Evolutionary conservation across 2,888 invertebrate species (phyloP).

Genomic region (Caradrina kadenii): DNA sequence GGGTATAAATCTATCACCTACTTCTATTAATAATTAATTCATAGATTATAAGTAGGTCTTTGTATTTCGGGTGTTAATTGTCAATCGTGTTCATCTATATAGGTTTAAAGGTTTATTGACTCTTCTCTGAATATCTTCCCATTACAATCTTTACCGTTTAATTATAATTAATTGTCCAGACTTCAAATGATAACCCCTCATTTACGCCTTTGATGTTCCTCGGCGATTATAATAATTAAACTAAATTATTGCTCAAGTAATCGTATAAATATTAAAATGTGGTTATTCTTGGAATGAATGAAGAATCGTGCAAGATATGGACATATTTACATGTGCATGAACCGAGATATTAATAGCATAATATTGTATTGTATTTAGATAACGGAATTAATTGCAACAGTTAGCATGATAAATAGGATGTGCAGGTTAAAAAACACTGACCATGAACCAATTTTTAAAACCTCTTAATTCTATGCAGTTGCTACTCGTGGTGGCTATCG

Average conservation of each 20-base stretch:
- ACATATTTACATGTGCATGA: constrained; percentile 25
- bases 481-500: no score
- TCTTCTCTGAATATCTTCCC: constrained; percentile 40
- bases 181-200: constrained; percentile 53
- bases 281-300: constrained; percentile 45
- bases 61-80: no score
- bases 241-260: constrained; percentile 48
- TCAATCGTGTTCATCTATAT: background rate
- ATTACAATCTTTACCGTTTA: constrained; percentile 30
- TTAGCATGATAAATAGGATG: constrained; percentile 19
- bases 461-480: background rate
- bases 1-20: no score
- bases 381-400: constrained; percentile 16
- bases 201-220: constrained; percentile 48
- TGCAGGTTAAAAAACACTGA: constrained; percentile 1
- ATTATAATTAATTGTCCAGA: constrained; percentile 34
- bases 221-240: constrained; percentile 51
- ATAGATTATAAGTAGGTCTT: no score
- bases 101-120: constrained; percentile 41
- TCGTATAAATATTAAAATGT: constrained; percentile 32
- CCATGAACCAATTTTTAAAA: constrained; percentile 4
- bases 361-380: constrained; percentile 14
- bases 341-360: constrained; percentile 32
- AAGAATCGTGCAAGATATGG: constrained; percentile 42
- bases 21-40: no score